Evolutionary conservation across 2,888 invertebrate species (phyloP), one percentile per base, ranked within the genome.

Genomic region (Chrysina gloriosa): DNA sequence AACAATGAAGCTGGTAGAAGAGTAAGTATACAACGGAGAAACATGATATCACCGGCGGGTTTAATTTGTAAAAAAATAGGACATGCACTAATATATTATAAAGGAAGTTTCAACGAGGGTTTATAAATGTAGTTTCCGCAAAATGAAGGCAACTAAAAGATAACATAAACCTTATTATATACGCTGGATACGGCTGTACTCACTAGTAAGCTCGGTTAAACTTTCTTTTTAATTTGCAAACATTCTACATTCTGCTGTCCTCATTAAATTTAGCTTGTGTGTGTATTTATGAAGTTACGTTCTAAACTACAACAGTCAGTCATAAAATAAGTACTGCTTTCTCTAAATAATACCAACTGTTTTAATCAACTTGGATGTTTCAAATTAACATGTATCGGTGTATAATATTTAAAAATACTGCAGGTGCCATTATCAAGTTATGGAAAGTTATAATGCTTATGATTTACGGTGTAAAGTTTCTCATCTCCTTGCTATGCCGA

Each of bases 1-100:
- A 98, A 98, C 85, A 99, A 98, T 83, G 97, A 99, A 83, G 98
- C 97, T 34, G 98, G 98, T 7, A 86, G 98, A 80, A 88, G 96
- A 90, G 97, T 98, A 86, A 88, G 90, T 83, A 48, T 63, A 48
- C 63, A 63, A 19, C 31, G 23, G 39, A 25, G 25, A 58, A 27
- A 50, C 50, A 50, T 50, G 50, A 50, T 50, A 50, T 50, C 29
- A 50, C 50, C 50, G 50, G 27, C 50, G 50, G 50, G 50, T 50
- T 50, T 50, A 50, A 50, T 50, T 50, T 50, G 11, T 6, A 50
- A 50, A 50, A 50, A 50, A 50, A 50, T 50, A 50, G 50, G 50
- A 50, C 50, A 50, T 50, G 50, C 50, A 50, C 50, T 50, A 50
- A 50, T 50, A 50, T 50, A 50, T 50, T 21, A 50, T 50, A 50